Evolutionary conservation across 2,888 invertebrate species (phyloP).

Genomic region (Sabellastarte sp.): DNA sequence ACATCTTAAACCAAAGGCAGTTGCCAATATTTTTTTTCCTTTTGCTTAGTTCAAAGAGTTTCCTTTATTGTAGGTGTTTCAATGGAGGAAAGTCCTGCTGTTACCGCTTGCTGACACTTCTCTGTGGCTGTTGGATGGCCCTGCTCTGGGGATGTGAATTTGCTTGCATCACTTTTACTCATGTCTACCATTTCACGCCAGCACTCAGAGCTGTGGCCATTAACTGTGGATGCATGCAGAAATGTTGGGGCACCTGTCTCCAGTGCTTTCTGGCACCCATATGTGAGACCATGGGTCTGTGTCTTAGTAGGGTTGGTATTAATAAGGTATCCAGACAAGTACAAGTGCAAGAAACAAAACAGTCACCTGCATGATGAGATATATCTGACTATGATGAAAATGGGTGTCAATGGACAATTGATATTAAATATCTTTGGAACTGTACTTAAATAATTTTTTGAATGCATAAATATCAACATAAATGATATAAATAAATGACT

Average conservation of each 20-base stretch:
- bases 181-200: slow-evolving; percentile 74
- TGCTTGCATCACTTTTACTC: slow-evolving; percentile 63
- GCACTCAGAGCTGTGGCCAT: slow-evolving; percentile 70
- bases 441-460: too few relatives aligned
- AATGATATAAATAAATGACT: too few relatives aligned
- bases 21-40: too few relatives aligned
- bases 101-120: slow-evolving; percentile 71
- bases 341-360: too few relatives aligned
- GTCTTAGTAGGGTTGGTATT: slow-evolving; percentile 68
- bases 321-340: slow-evolving; percentile 60
- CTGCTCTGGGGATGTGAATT: slow-evolving; percentile 61
- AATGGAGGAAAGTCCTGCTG: slow-evolving; percentile 67
- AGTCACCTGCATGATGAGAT: too few relatives aligned
- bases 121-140: slow-evolving; percentile 70
- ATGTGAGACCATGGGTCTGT: too few relatives aligned
- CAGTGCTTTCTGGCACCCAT: slow-evolving; percentile 67
- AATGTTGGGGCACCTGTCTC: slow-evolving; percentile 65
- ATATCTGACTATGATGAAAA: too few relatives aligned
- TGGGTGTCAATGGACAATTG: too few relatives aligned
- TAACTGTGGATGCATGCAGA: slow-evolving; percentile 67
- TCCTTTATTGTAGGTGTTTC: slow-evolving; percentile 65
- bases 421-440: too few relatives aligned
- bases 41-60: too few relatives aligned
- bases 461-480: too few relatives aligned
- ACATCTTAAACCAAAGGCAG: too few relatives aligned